These are phyloP conservation scores for Heliconius himera DNA, from an alignment of 1,140 invertebrate genomes.

Conservation along the genomic window DNA sequence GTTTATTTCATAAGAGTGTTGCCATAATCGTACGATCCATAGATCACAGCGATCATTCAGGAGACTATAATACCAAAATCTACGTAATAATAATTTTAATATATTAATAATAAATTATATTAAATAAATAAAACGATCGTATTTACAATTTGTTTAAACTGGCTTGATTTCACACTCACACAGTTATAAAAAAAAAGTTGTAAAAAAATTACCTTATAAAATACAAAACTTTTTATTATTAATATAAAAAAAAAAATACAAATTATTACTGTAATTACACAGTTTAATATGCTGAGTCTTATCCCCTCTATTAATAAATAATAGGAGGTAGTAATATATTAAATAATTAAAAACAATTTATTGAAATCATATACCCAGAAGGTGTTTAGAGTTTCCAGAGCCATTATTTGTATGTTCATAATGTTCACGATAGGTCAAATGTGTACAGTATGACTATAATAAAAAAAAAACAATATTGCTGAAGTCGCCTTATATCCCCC, in stretches of 20 bases:
- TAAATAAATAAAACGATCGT: conserved; percentile 33
- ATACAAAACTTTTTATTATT: neutral
- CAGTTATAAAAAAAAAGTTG: neutral
- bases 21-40: conserved; percentile 26
- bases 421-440: too few species aligned
- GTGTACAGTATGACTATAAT: neutral
- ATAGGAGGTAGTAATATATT: neutral
- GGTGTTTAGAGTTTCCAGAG: too few species aligned
- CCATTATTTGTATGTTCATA: too few species aligned
- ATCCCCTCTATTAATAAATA: neutral
- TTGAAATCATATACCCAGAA: too few species aligned
- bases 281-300: neutral
- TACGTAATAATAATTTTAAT: conserved; percentile 1
- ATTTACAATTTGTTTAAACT: conserved; percentile 35
- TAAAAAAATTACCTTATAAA: neutral
- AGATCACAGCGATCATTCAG: conserved; percentile 29
- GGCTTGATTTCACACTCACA: neutral
- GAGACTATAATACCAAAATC: conserved; percentile 32
- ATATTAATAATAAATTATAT: conserved; percentile 38
- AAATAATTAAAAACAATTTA: too few species aligned
- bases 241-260: neutral
- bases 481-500: too few species aligned
- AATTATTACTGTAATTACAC: neutral
- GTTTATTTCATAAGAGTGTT: conserved; percentile 36
- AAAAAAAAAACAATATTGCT: neutral